Evolutionary conservation across 1,140 invertebrate species (phyloP).

Genomic region (Aphelenchoides fujianensis): DNA sequence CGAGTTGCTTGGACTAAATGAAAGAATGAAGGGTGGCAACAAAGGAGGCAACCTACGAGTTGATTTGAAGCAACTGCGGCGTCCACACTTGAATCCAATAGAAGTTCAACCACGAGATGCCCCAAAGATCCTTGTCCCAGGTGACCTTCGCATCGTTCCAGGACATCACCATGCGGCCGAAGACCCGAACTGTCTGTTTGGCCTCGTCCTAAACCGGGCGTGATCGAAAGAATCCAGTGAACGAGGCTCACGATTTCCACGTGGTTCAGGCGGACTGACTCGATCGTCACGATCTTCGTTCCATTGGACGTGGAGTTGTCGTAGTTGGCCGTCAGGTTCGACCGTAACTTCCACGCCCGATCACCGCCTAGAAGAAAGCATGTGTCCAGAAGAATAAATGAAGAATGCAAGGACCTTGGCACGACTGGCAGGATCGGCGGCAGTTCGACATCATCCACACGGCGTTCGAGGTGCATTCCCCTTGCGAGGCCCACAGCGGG

Average conservation of each 20-base stretch:
- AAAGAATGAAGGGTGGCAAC: constrained; percentile 19
- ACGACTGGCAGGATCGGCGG: too few relatives aligned
- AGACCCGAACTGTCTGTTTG: constrained; percentile 49
- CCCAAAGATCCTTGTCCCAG: constrained; percentile 61
- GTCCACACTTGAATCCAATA: constrained; percentile 63
- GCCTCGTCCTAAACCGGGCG: constrained; percentile 44
- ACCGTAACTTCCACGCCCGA: constrained; percentile 57
- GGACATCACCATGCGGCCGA: constrained; percentile 54
- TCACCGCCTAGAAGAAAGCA: constrained; percentile 54
- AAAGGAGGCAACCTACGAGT: constrained; percentile 47
- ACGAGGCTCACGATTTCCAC: constrained; percentile 49
- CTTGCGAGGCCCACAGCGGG: constrained; percentile 58
- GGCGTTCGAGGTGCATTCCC: constrained; percentile 60
- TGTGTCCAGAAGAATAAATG: background rate
- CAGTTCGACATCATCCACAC: constrained; percentile 60
- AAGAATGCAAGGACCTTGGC: constrained; percentile 4
- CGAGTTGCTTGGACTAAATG: constrained; percentile 45
- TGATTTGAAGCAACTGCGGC: constrained; percentile 59
- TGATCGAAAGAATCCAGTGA: constrained; percentile 13
- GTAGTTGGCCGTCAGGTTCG: constrained; percentile 53
- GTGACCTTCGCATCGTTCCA: constrained; percentile 60
- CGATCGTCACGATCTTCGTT: constrained; percentile 48
- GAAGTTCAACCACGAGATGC: constrained; percentile 61
- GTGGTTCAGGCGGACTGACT: constrained; percentile 57
- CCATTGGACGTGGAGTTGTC: constrained; percentile 53